Base-by-base conservation (phyloP, 1,140 invertebrate species). In the Listronotus oregonensis region DNA sequence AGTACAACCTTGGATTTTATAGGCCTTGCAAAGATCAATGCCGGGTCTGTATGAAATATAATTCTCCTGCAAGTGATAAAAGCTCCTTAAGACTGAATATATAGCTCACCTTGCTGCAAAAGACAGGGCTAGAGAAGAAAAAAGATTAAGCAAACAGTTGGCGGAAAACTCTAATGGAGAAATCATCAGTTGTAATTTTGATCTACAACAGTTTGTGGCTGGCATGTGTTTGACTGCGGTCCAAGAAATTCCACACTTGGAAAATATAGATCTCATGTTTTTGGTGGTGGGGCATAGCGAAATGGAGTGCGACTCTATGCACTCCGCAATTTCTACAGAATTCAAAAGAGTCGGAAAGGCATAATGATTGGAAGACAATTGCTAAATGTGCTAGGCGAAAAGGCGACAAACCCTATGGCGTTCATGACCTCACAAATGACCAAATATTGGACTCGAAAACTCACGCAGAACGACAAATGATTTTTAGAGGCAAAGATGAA, bases 291-390 rank as follows among this genome's bases (percentile, higher is more conserved):
- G 65, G 15, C 51, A 64, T 46, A 59, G 40, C 31, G 37, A 59
- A 39, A 51, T 50, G 47, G 3, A n/a, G n/a, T n/a, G n/a, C n/a
- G n/a, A n/a, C n/a, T n/a, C n/a, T n/a, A n/a, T n/a, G n/a, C n/a
- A n/a, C n/a, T n/a, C n/a, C n/a, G n/a, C n/a, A n/a, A n/a, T n/a
- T n/a, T n/a, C n/a, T n/a, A n/a, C n/a, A n/a, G 59, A 55, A 34
- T 57, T 63, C 31, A 63, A 56, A 42, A 34, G 50, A 14, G 60
- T 67, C 27, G 66, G 66, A 11, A 63, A 62, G 40, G 47, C 32
- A 9, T 42, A 47, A 37, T 3, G 59, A 67, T 32, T 56, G 59
- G 55, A 57, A 57, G 42, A 50, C 43, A 3, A 56, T 62, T 3
- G 59, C 21, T 17, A 21, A 46, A 58, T 32, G 63, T 65, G 63